Percentiles rank a stretch among this genome's conserved stretches.
These are phyloP conservation scores for Prunella strophiata DNA, from an alignment of 2,797 vertebrate species.

Conservation along the genomic window DNA sequence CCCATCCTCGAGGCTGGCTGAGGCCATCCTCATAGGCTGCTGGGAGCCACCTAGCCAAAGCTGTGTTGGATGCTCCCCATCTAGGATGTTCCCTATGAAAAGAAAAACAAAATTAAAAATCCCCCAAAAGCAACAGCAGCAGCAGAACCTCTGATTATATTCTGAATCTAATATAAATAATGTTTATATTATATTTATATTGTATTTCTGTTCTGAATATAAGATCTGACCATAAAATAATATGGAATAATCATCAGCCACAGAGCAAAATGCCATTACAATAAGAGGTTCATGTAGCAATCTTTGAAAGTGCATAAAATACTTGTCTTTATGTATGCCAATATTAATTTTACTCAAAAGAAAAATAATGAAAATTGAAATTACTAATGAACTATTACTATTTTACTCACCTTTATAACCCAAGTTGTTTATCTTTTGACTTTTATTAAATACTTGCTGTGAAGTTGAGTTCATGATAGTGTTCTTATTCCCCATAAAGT, in stretches of 20 bases:
- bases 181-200: background rate
- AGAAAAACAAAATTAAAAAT: background rate
- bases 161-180: background rate
- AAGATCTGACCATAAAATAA: background rate
- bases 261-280: background rate
- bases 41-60: conserved; percentile 91
- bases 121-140: background rate
- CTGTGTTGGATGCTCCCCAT: conserved; percentile 90
- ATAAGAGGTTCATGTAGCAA: background rate
- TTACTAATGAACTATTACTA: background rate
- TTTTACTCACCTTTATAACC: background rate
- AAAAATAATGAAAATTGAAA: background rate
- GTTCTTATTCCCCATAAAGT: background rate
- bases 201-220: background rate
- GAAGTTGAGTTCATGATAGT: background rate
- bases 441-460: background rate
- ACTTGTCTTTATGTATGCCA: background rate
- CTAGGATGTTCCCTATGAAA: conserved; percentile 83
- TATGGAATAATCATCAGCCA: background rate
- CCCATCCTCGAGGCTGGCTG: conserved; percentile 92
- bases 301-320: background rate
- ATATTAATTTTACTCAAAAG: background rate
- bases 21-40: conserved; percentile 90
- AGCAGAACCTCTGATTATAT: background rate
- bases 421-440: background rate